Evolutionary conservation across 1,140 invertebrate genomes (phyloP).

Genomic region (Macrobrachium rosenbergii): DNA sequence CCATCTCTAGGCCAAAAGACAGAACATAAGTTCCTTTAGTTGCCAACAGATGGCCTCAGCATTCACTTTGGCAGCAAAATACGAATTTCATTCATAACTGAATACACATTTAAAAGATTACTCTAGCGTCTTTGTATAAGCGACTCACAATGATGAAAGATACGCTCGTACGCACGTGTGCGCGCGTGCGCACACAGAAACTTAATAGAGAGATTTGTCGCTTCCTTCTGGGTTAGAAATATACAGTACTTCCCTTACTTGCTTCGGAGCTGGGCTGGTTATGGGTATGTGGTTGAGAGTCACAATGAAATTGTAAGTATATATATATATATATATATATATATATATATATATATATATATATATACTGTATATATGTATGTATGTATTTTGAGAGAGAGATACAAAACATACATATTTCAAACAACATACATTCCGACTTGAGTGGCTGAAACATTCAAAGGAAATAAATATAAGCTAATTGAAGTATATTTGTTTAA

Average conservation of each 20-base stretch:
- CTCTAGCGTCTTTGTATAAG: too few relatives aligned
- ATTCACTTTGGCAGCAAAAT: too few relatives aligned
- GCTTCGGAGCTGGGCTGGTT: too few relatives aligned
- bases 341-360: neutral
- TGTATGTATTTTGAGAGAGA: neutral
- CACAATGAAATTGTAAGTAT: neutral
- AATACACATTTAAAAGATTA: neutral
- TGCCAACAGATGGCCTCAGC: too few relatives aligned
- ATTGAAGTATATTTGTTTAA: too few relatives aligned
- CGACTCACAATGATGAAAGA: neutral
- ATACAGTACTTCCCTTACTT: neutral
- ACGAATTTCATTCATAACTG: neutral
- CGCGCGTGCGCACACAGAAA: neutral
- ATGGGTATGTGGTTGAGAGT: too few relatives aligned
- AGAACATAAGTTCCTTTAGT: neutral
- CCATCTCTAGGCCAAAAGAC: neutral
- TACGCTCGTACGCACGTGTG: neutral
- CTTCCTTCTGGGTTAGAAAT: too few relatives aligned
- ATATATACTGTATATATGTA: conserved; percentile 12
- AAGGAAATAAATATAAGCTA: too few relatives aligned
- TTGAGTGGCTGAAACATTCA: too few relatives aligned
- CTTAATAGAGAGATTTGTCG: too few relatives aligned
- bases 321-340: conserved; percentile 1
- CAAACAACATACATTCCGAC: too few relatives aligned
- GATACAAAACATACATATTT: neutral